These are phyloP conservation scores for Seriola aureovittata DNA, from an alignment of 2,113 vertebrate species.

Conservation along the genomic window DNA sequence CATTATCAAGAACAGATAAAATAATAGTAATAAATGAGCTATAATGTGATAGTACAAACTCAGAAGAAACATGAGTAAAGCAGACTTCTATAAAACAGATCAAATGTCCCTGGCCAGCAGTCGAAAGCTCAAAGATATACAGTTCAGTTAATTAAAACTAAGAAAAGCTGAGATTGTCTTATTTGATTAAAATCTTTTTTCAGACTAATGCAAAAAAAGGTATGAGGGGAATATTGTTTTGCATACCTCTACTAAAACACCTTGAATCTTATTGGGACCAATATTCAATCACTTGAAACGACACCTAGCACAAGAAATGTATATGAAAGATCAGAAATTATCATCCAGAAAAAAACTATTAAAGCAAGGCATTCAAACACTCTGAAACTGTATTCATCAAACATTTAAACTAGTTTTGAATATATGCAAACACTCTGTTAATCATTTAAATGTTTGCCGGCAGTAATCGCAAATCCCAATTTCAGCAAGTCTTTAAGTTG, in stretches of 20 bases:
- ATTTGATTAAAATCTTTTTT: too few species aligned
- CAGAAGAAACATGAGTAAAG: neutral
- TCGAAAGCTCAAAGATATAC: too few species aligned
- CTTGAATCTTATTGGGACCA: neutral
- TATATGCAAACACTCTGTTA: neutral
- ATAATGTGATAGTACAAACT: neutral
- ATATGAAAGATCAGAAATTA: neutral
- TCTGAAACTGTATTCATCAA: neutral
- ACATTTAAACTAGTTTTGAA: neutral
- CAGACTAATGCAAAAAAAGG: too few species aligned
- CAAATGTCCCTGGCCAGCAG: too few species aligned
- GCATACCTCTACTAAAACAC: neutral
- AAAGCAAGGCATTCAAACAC: too few species aligned
- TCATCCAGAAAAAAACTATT: neutral
- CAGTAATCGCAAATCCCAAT: neutral
- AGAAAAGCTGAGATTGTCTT: too few species aligned
- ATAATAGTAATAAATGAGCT: neutral
- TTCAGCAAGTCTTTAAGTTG: neutral
- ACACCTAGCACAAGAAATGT: neutral
- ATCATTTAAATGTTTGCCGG: neutral
- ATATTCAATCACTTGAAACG: neutral
- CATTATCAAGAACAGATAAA: neutral
- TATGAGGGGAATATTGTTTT: neutral
- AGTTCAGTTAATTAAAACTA: too few species aligned
- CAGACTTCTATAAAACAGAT: too few species aligned